Evolutionary conservation across 1,140 invertebrate species (phyloP), one percentile per base, ranked within the genome.

Genomic region (Nilaparvata lugens): DNA sequence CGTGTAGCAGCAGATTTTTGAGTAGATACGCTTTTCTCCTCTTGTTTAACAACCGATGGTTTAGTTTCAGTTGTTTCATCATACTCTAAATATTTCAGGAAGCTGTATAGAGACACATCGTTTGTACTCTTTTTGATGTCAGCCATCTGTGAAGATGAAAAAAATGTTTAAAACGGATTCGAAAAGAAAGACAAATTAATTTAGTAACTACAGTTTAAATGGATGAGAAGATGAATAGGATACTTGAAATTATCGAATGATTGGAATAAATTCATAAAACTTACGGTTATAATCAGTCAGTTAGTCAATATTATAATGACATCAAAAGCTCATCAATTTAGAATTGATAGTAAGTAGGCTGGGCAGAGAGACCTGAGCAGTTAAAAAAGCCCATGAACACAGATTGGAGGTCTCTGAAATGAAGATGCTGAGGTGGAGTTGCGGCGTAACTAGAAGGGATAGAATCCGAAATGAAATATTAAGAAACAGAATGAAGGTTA

Each of bases 71-170:
- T 38, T 11, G 19, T 2, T 53, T 60, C 21, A 24, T 23, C 21
- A 16, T 23, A 51, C 45, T 60, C 59, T 9, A 43, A 60, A 6
- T 52, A 40, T 25, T 60, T 60, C 11, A 60, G 42, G 18, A 60
- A 55, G 7, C 31, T 43, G n/a, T 60, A 55, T 5, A 55, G 23
- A 19, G 59, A 60, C 59, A 60, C 43, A 43, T 54, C 4, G 16
- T 52, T 53, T 31, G 59, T 55, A 7, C 45, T 40, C 24, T 25
- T 42, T 16, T 60, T 60, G 5, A 60, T 52, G 28, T 60, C 59
- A 54, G 59, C 59, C 16, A 52, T 23, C 59, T 60, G 59, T 55
- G 18, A 55, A 31, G 5, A 52, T 31, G 43, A 60, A 53, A 52
- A 38, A 35, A 52, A 18, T 58, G 1, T 25, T 43, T 7, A n/a